Evolutionary conservation across 2,888 invertebrate genomes (phyloP).

Genomic region (Spodoptera exigua): DNA sequence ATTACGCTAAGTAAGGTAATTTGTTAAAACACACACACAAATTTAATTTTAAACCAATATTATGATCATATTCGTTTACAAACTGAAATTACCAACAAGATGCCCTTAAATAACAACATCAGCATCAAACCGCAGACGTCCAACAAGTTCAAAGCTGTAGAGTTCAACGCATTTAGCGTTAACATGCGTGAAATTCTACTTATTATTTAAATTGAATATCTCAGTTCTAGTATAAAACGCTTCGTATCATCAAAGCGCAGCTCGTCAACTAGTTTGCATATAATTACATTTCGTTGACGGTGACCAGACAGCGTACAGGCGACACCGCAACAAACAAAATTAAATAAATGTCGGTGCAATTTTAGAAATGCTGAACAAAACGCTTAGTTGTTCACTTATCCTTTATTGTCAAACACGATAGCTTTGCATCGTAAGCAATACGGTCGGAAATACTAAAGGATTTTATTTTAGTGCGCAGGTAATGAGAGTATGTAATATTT

Average conservation of each 20-base stretch:
- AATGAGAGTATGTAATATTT: background rate
- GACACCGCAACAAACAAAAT: background rate
- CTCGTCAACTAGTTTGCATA: background rate
- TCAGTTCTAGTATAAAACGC: background rate
- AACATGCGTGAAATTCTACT: background rate
- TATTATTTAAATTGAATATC: conserved; percentile 1
- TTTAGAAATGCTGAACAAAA: background rate
- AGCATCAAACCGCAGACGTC: background rate
- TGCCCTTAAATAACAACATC: background rate
- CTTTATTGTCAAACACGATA: background rate
- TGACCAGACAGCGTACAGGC: background rate
- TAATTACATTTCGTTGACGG: background rate
- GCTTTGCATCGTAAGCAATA: no score
- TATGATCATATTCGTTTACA: no score
- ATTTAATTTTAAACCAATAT: no score
- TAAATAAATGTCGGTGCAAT: conserved; percentile 2
- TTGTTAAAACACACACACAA: no score
- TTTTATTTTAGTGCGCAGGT: background rate
- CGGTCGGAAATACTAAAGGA: background rate
- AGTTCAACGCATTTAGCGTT: background rate
- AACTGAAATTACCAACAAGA: no score
- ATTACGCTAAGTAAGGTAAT: no score
- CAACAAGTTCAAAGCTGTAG: conserved; percentile 3
- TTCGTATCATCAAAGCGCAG: background rate
- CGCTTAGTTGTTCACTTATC: conserved; percentile 3